A percentile compares a stretch with the other conserved stretches of the same genome.
Evolutionary conservation across 2,888 invertebrate species (phyloP).

Genomic region (Agrochola lota): DNA sequence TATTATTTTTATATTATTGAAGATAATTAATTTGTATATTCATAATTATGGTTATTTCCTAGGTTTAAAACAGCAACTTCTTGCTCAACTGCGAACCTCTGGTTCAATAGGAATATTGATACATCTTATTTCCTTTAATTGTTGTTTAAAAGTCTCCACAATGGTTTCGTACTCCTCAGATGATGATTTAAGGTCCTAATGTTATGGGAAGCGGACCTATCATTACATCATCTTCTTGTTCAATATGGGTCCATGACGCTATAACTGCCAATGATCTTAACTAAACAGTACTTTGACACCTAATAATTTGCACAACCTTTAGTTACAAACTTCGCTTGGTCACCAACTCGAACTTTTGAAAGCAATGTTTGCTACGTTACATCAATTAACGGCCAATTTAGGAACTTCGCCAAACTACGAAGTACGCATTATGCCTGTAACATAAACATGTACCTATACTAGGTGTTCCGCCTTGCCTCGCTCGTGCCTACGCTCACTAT

Average conservation of each 20-base stretch:
- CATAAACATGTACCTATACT: slow-evolving; percentile 58
- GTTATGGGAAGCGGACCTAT: slow-evolving; percentile 35
- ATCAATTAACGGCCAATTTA: background rate
- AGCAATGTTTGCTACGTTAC: too few species aligned
- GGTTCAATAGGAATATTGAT: background rate
- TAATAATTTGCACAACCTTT: background rate
- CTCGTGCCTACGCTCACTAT: slow-evolving; percentile 70
- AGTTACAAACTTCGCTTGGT: too few species aligned
- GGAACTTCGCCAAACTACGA: slow-evolving; percentile 10
- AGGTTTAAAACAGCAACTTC: background rate
- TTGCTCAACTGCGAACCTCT: background rate
- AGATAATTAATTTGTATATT: background rate
- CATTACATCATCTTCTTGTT: slow-evolving; percentile 35
- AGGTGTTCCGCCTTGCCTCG: slow-evolving; percentile 63
- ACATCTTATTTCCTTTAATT: slow-evolving; percentile 17
- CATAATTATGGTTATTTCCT: background rate
- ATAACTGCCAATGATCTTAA: slow-evolving; percentile 5
- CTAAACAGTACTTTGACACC: slow-evolving; percentile 26
- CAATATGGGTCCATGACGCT: slow-evolving; percentile 19
- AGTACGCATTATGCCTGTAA: slow-evolving; percentile 33
- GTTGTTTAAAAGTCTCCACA: background rate
- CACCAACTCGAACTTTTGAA: too few species aligned
- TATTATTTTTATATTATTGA: background rate
- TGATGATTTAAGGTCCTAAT: slow-evolving; percentile 26
- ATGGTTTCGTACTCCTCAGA: slow-evolving; percentile 11